A percentile compares a stretch with the other conserved stretches of the same genome.
phyloP scores from a whole-genome alignment of 2,797 vertebrate genomes.

The Pipistrellus nathusii region DNA sequence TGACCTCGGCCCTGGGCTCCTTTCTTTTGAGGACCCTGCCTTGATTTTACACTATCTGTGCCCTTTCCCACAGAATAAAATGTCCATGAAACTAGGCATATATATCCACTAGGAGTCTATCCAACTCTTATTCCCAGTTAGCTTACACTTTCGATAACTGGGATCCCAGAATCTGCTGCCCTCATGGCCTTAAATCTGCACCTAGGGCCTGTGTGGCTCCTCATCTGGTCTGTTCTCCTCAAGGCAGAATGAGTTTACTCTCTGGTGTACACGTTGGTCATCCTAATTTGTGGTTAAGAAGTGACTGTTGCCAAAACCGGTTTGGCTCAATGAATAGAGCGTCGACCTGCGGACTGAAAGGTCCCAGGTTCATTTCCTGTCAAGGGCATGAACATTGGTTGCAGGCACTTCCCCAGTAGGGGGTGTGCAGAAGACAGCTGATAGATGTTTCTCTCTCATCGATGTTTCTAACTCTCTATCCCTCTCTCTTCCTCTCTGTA shows the following conservation, averaged over 20 bases:
- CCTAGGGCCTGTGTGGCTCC: background rate
- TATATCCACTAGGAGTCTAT: background rate
- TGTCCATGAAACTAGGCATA: background rate
- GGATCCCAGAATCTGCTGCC: background rate
- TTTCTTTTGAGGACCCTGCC: background rate
- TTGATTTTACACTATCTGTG: background rate
- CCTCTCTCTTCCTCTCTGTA: too few species aligned
- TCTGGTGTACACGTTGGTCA: background rate
- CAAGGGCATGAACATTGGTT: too few species aligned
- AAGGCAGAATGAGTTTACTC: background rate
- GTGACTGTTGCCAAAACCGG: too few species aligned
- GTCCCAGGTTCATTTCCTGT: too few species aligned
- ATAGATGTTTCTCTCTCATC: too few species aligned
- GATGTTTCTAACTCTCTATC: too few species aligned
- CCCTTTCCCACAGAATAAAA: background rate
- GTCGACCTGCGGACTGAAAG: too few species aligned
- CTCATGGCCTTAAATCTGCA: background rate
- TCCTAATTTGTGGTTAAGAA: background rate
- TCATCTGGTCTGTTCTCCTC: background rate
- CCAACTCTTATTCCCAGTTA: background rate
- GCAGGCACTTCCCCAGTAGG: too few species aligned
- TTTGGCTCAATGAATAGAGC: too few species aligned
- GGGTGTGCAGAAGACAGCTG: too few species aligned
- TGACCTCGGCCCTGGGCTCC: background rate
- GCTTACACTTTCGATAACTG: background rate